These are phyloP conservation scores for Musca vetustissima DNA, from an alignment of 1,140 invertebrate genomes.

Conservation along the genomic window DNA sequence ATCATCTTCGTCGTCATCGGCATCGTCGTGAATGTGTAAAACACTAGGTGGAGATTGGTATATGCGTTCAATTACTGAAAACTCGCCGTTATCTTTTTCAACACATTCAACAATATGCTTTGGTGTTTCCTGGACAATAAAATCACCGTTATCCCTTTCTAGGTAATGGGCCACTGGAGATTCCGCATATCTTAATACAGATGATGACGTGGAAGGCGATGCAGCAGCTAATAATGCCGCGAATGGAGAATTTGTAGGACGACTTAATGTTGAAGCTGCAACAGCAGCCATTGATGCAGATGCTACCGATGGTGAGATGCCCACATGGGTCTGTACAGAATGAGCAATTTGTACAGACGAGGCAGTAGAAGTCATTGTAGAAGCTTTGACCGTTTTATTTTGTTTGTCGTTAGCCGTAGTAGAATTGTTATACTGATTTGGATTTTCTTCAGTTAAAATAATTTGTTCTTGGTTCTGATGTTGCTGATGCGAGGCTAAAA, in stretches of 20 bases:
- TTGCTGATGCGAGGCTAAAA: neutral
- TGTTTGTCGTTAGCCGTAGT: neutral
- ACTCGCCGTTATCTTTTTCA: conserved; percentile 51
- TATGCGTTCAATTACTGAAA: conserved; percentile 53
- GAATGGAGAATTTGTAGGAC: conserved; percentile 38
- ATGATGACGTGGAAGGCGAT: conserved; percentile 39
- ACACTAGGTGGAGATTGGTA: conserved; percentile 54
- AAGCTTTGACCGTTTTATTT: neutral
- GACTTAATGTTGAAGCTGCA: conserved; percentile 1
- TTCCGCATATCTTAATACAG: conserved; percentile 48
- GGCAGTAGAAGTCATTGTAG: neutral
- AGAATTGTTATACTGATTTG: neutral
- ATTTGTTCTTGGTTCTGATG: neutral
- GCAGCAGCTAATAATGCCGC: conserved; percentile 42
- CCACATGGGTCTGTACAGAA: neutral
- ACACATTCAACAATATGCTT: conserved; percentile 54
- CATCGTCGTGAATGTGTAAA: conserved; percentile 50
- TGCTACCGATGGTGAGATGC: conserved; percentile 7
- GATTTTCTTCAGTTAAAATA: neutral
- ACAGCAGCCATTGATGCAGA: conserved; percentile 21
- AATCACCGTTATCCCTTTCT: conserved; percentile 52
- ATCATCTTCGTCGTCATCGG: conserved; percentile 45
- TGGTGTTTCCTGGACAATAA: conserved; percentile 53
- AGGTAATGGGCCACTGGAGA: conserved; percentile 52
- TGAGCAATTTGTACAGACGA: neutral